Evolutionary conservation across 2,797 vertebrate species (phyloP).

Genomic region (Sparus aurata): DNA sequence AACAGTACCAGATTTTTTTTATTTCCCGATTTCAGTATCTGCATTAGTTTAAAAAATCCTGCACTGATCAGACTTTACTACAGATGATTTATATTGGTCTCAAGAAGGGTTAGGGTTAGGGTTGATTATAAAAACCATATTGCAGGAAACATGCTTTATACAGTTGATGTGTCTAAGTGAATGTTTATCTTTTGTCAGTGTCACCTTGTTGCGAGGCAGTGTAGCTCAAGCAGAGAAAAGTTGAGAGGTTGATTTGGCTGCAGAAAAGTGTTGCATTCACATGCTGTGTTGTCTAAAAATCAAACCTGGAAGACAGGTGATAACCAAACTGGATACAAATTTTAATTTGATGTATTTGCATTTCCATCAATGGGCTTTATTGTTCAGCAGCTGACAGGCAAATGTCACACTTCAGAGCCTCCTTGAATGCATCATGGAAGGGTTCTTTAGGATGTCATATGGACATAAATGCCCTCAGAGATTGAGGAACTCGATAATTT

Average conservation of each 20-base stretch:
- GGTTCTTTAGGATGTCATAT: not conserved
- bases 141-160: not conserved
- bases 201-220: not conserved
- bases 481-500: not conserved
- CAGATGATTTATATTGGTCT: too few species aligned
- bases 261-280: not conserved
- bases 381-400: not conserved
- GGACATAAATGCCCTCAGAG: not conserved
- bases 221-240: not conserved
- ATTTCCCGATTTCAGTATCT: too few species aligned
- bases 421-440: not conserved
- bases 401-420: constrained; percentile 13
- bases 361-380: not conserved
- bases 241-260: not conserved
- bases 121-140: not conserved
- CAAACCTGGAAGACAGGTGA: not conserved
- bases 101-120: too few species aligned
- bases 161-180: not conserved
- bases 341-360: constrained; percentile 1
- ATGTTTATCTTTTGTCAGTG: not conserved
- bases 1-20: too few species aligned
- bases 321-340: not conserved
- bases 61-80: too few species aligned
- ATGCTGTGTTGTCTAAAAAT: not conserved
- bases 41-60: too few species aligned